Evolutionary conservation across 2,888 invertebrate species (phyloP), one percentile per base, ranked within the genome.

Genomic region (Coelinius sp.): DNA sequence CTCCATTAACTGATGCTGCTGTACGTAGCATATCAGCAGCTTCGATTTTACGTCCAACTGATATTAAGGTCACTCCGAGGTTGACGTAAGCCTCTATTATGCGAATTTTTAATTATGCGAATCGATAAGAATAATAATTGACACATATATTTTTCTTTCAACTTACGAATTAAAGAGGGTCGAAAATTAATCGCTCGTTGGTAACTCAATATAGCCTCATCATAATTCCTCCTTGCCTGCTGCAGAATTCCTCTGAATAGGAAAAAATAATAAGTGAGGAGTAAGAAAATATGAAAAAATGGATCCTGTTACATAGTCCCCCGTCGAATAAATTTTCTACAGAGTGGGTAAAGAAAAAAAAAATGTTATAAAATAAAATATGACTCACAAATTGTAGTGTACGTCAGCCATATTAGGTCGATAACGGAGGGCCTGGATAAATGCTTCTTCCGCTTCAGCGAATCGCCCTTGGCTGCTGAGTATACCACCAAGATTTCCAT

Each of bases 401-500:
- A 98, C 98, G 89, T 99, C 99, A 73, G 98, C 98, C 98, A 98
- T 98, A 89, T 98, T 98, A 82, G 95, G 94, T 87, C 98, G 92
- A 90, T 94, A 93, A 82, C 93, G 92, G 78, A 99, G 92, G 73
- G 99, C 98, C 89, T 93, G 93, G 86, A 94, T 92, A 89, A 97
- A 97, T 68, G 97, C 97, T 84, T 92, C 92, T 89, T 97, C 97
- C 67, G 98, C 99, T 89, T 97, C 97, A 78, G 91, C 91, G 71
- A 92, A 91, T 81, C 95, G 92, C 56, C 97, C 97, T 88, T 96
- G 95, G 69, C 94, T 93, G 87, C 96, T 97, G 83, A 97, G 91
- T 83, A 98, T 95, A 89, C 97, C 97, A 85, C 98, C 99, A 88
- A 98, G 91, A 90, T 99, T 99, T 76, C 98, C 98, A 89, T 96